These are phyloP conservation scores for Stenchaetothrips biformis DNA, from an alignment of 2,888 invertebrate species.

Conservation along the genomic window DNA sequence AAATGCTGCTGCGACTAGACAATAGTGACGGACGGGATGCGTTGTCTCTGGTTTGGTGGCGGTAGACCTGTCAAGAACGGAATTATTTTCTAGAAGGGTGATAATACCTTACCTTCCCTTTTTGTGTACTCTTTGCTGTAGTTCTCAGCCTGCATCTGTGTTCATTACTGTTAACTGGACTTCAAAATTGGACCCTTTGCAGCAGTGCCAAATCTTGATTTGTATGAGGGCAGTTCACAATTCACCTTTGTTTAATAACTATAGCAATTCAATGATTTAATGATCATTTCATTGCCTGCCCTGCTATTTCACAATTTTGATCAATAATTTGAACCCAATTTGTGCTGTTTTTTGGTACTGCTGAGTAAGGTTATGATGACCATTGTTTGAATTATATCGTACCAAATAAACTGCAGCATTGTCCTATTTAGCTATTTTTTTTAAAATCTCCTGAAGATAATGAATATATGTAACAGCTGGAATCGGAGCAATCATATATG, in stretches of 20 bases:
- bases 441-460: no score
- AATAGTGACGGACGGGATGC: neutral
- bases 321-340: neutral
- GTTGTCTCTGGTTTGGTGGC: conserved; percentile 6
- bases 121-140: neutral
- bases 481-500: neutral
- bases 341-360: neutral
- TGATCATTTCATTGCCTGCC: neutral
- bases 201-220: neutral
- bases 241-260: neutral
- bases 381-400: neutral
- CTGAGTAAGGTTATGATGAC: neutral
- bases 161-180: neutral
- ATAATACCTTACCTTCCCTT: neutral
- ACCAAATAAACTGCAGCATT: neutral
- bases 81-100: neutral
- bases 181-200: neutral
- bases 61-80: neutral
- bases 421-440: neutral
- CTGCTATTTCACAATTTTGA: neutral
- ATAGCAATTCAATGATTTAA: neutral
- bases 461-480: neutral
- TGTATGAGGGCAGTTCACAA: neutral
- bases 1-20: neutral
- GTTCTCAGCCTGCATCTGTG: neutral